Conservation (phyloP, 2,888 invertebrate genomes). For the Blomia tropicalis region DNA sequence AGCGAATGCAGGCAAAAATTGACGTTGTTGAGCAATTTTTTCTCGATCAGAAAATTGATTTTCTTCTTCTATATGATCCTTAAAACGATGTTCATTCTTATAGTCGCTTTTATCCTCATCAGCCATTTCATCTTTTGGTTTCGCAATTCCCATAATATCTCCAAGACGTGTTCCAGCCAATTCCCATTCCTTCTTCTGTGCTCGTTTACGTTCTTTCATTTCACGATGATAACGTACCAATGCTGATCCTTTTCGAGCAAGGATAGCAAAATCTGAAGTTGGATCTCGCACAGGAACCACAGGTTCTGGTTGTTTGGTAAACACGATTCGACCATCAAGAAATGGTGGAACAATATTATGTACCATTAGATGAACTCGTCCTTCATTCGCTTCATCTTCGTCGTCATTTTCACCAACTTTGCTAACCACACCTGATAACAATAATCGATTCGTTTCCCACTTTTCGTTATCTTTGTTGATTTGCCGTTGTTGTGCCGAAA, state of each 20-base stretch:
- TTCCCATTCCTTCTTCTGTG: constrained; percentile 98
- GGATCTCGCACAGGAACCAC: constrained; percentile 91
- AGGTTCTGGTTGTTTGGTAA: constrained; percentile 96
- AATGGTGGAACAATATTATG: constrained; percentile 98
- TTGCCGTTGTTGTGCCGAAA: constrained; percentile 88
- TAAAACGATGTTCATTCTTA: constrained; percentile 86
- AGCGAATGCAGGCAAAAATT: constrained; percentile 85
- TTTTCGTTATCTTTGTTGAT: constrained; percentile 95
- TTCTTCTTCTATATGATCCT: constrained; percentile 65
- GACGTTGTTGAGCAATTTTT: constrained; percentile 62
- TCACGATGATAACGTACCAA: constrained; percentile 78
- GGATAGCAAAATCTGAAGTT: constrained; percentile 90
- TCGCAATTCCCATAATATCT: constrained; percentile 83
- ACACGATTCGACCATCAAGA: constrained; percentile 91
- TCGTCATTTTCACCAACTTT: constrained; percentile 74
- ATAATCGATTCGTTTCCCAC: constrained; percentile 96
- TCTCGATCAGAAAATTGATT: constrained; percentile 14
- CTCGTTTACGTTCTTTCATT: constrained; percentile 86
- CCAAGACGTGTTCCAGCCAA: constrained; percentile 86
- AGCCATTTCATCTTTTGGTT: constrained; percentile 50
- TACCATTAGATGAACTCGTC: constrained; percentile 82
- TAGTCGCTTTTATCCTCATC: constrained; percentile 52
- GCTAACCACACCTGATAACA: constrained; percentile 72
- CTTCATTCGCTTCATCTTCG: constrained; percentile 78
- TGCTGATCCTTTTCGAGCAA: constrained; percentile 74